Base-by-base conservation (phyloP, 2,888 invertebrate genomes). In the Ophion obscuratus region DNA sequence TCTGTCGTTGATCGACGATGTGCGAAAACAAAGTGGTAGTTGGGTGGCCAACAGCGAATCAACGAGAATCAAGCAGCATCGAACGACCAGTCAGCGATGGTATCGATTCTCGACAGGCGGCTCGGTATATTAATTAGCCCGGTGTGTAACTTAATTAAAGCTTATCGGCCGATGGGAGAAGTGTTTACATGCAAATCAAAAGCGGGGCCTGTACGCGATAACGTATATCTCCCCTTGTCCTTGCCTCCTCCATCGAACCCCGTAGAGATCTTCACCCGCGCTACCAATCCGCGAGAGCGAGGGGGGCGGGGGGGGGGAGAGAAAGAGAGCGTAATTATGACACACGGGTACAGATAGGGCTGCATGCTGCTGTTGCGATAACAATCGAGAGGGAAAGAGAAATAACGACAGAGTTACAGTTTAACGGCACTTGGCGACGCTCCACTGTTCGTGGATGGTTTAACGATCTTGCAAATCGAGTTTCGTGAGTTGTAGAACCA, bases 171-270 rank as follows among this genome's bases (percentile, higher is more conserved):
- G 71, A 84, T 86, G 89, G 90, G 87, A 91, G 59, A 85, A 90
- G 90, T 90, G 91, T 91, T 91, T 89, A 90, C 91, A 89, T 92
- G 92, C 91, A 91, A 92, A 91, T 92, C 91, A 89, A 89, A 88
- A 89, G 85, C 85, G 76, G 64, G 59, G 36, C 82, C 61, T 27
- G 79, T 67, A 81, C 74, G 66, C 76, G 85, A 84, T 88, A 88
- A 88, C 87, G 79, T 66, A 53, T 24, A 61, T 59, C 31, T 20
- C 75, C 47, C 40, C 47, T 31, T 57, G 24, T 44, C 14, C 31
- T 44, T 53, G 53, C 24, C 67, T 67, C 67, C 36, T 74, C 11
- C 44, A 44, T 24, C 27, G 44, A 73, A 57, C 36, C 36, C 70
- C 62, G 47, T 61, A 61, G 67, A 70, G 61, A 80, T 57, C 59